Percentiles rank a stretch among this genome's conserved stretches.
Evolutionary conservation across 2,113 vertebrate species (phyloP).

Genomic region (Parus major): DNA sequence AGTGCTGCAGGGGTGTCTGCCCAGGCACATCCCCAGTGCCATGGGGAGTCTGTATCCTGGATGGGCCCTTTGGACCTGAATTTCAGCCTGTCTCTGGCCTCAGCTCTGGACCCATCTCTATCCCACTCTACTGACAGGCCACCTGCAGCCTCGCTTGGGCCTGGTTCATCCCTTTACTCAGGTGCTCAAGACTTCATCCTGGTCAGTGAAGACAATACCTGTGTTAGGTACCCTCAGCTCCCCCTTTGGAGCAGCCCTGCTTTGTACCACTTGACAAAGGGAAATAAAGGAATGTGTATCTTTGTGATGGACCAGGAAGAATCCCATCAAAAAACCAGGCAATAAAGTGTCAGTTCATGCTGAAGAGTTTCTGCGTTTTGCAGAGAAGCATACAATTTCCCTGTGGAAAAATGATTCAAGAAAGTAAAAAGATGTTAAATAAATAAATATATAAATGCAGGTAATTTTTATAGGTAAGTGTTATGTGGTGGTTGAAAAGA

Average conservation of each 20-base stretch:
- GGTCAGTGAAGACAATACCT: not conserved
- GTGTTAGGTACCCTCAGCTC: not conserved
- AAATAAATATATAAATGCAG: not conserved
- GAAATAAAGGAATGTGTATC: not conserved
- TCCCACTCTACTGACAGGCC: not conserved
- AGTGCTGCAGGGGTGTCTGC: accelerated
- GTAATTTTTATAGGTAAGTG: not conserved
- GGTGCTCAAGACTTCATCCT: not conserved
- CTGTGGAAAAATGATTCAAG: not conserved
- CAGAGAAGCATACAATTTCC: not conserved
- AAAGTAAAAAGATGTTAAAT: not conserved
- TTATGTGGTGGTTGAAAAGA: not conserved
- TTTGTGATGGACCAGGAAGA: not conserved
- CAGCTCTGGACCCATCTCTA: not conserved
- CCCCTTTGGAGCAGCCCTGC: not conserved
- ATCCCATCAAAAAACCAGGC: not conserved
- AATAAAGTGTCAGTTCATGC: not conserved
- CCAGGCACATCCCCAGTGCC: too few relatives aligned
- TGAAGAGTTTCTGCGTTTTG: not conserved
- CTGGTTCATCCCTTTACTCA: not conserved
- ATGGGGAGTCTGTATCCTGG: not conserved
- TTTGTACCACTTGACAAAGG: not conserved
- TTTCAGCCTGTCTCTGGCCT: accelerated
- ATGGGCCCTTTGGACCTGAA: accelerated
- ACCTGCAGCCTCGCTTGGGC: not conserved